Base-by-base conservation (phyloP, 1,140 invertebrate genomes). In the Tetragonula clypearis region DNA sequence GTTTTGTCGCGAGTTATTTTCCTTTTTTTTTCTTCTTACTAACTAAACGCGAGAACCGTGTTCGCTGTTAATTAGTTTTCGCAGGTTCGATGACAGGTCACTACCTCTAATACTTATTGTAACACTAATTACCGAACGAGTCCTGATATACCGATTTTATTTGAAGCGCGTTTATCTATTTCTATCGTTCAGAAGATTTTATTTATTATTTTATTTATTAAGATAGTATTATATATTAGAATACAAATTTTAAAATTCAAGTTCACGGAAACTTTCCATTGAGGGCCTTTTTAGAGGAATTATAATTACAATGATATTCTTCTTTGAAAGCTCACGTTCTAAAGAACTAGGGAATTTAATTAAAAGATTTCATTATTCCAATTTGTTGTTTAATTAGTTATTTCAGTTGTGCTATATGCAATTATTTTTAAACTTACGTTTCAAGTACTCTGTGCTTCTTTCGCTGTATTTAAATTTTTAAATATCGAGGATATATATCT, bases 41-140 rank as follows among this genome's bases (percentile, higher is more conserved):
- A 49, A 78, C 65, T 66, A 21, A 78, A 26, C 23, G 23, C 1
- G 53, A 78, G 65, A 78, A 8, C 60, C 17, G 58, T 49, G 75
- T 49, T 26, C 21, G 75, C 49, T 49, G 75, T 78, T 78, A 78
- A 65, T 78, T 78, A 78, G 41, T 78, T 78, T 78, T 49, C 41
- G 15, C 35, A 14, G 15, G 23, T 53, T 41, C 14, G 74, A 23
- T 60, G 55, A 60, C 74, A 19, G 12, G 30, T 41, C 23, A 6
- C 21, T 60, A 15, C 19, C 23, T 60, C 55, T 60, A 62, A 60
- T 41, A 60, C 41, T 41, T 19, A 14, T 26, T 53, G 35, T 21
- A 41, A 49, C 14, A 3, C 15, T 49, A 49, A 26, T 77, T n/a
- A 49, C 14, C 23, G 56, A 77, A n/a, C 15, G 21, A 26, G 15